These are phyloP conservation scores for Macrostomum cliftonense DNA, from an alignment of 2,888 invertebrate genomes.

Conservation along the genomic window DNA sequence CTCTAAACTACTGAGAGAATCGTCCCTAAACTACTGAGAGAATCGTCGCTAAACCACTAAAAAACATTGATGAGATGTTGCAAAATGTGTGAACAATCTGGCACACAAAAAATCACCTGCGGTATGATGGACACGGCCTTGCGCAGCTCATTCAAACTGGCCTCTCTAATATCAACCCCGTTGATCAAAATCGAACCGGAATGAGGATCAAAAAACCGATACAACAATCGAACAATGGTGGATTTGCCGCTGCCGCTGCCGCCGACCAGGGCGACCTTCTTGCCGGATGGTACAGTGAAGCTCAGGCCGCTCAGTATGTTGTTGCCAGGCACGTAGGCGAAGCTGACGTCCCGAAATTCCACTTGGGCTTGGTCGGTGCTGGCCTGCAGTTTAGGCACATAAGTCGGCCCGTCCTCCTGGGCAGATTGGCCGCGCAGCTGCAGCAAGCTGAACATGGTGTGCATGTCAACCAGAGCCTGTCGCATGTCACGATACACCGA, in stretches of 20 bases:
- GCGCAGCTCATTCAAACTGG: constrained; percentile 63
- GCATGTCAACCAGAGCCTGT: constrained; percentile 92
- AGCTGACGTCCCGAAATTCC: constrained; percentile 65
- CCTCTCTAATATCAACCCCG: constrained; percentile 58
- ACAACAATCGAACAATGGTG: constrained; percentile 74
- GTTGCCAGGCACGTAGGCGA: constrained; percentile 68
- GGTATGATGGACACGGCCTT: constrained; percentile 69
- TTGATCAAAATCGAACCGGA: constrained; percentile 62
- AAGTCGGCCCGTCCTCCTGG: background rate
- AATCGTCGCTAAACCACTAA: too few relatives aligned
- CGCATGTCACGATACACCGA: constrained; percentile 91
- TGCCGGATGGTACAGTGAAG: constrained; percentile 62
- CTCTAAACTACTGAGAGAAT: too few relatives aligned
- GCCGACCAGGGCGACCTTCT: constrained; percentile 89
- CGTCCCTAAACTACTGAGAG: too few relatives aligned
- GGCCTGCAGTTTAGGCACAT: constrained; percentile 46
- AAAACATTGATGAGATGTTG: too few relatives aligned
- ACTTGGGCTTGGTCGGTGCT: constrained; percentile 53
- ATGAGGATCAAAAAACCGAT: constrained; percentile 78
- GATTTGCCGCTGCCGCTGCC: constrained; percentile 97
- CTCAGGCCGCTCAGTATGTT: constrained; percentile 62
- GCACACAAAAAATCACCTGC: too few relatives aligned
- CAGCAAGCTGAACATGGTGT: constrained; percentile 92
- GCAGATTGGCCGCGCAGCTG: constrained; percentile 42
- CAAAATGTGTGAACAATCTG: too few relatives aligned